phyloP scores from a whole-genome alignment of 2,888 invertebrate species.

The Idaea biselata region DNA sequence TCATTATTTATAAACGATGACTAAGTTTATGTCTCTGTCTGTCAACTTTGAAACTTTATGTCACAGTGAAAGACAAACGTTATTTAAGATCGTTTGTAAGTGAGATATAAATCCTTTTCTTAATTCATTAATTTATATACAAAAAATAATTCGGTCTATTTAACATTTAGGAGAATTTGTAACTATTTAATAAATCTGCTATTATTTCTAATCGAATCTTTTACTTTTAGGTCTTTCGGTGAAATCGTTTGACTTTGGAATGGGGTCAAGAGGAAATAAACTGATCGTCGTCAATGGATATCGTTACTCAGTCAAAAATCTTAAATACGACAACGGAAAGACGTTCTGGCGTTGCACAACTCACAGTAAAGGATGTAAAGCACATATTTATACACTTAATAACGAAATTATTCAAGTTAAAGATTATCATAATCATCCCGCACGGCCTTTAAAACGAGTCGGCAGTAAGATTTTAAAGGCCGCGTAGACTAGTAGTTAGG shows the following conservation, averaged over 20 bases:
- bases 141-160: too few relatives aligned
- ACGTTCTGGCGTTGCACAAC: conserved; percentile 3
- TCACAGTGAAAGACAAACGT: too few relatives aligned
- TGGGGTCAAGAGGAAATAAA: neutral
- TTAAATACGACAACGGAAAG: neutral
- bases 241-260: neutral
- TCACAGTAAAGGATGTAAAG: neutral
- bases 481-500: neutral
- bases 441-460: neutral
- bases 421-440: neutral
- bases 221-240: neutral
- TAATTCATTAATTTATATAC: too few relatives aligned
- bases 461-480: neutral
- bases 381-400: neutral
- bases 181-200: too few relatives aligned
- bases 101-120: too few relatives aligned
- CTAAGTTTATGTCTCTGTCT: too few relatives aligned
- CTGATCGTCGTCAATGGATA: neutral
- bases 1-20: too few relatives aligned
- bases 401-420: neutral
- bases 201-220: neutral
- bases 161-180: too few relatives aligned
- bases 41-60: too few relatives aligned
- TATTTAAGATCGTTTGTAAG: too few relatives aligned
- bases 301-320: neutral